These are phyloP conservation scores for Tanytarsus gracilentus DNA, from an alignment of 2,888 invertebrate genomes.

Conservation along the genomic window DNA sequence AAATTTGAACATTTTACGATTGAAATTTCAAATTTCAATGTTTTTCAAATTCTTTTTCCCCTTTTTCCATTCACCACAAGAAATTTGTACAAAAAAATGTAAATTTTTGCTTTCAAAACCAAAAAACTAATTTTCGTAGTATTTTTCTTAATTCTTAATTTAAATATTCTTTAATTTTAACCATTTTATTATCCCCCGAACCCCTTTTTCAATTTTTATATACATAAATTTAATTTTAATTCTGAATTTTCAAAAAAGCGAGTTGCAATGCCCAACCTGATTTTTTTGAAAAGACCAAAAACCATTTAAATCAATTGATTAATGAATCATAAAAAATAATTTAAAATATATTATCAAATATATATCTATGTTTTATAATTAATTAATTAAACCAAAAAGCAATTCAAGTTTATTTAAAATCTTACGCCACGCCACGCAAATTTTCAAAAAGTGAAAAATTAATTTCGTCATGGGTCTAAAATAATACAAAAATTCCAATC, in stretches of 20 bases:
- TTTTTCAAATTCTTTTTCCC: background rate
- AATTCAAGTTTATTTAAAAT: slow-evolving; percentile 8
- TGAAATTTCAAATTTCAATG: slow-evolving; percentile 7
- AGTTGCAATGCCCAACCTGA: slow-evolving; percentile 14
- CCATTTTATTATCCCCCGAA: slow-evolving; percentile 1
- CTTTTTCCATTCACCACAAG: too few relatives aligned
- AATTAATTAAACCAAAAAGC: background rate
- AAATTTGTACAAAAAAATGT: slow-evolving; percentile 25
- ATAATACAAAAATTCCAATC: too few relatives aligned
- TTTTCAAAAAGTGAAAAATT: too few relatives aligned
- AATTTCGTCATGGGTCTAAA: too few relatives aligned
- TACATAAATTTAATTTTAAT: background rate
- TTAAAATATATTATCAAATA: background rate
- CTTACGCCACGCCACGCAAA: slow-evolving; percentile 25
- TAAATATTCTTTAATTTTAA: too few relatives aligned
- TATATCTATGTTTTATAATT: slow-evolving; percentile 2
- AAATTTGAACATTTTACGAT: background rate
- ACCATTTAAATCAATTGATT: slow-evolving; percentile 25
- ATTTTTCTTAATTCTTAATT: too few relatives aligned
- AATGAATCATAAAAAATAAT: slow-evolving; percentile 2
- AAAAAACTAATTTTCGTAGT: slow-evolving; percentile 16
- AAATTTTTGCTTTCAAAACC: slow-evolving; percentile 20
- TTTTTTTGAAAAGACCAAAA: slow-evolving; percentile 21
- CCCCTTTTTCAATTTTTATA: slow-evolving; percentile 3
- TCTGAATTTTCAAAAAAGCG: slow-evolving; percentile 2